phyloP scores from a whole-genome alignment of 2,113 vertebrate genomes.

The Gallinago jamesoni region DNA sequence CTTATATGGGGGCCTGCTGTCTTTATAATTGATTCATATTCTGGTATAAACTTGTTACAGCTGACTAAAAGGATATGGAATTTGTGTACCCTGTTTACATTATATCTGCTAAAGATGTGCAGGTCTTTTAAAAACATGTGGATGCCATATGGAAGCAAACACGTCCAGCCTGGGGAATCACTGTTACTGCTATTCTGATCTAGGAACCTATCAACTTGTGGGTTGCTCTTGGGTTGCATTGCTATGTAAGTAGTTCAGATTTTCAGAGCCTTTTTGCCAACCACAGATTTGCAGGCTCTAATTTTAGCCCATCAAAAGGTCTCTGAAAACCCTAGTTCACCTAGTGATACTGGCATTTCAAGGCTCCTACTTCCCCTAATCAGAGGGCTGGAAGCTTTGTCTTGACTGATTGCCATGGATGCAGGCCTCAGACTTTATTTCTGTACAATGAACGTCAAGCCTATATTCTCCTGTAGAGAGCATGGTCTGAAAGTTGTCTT shows the following conservation, averaged over 20 bases:
- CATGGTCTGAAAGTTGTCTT: neutral
- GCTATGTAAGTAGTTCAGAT: neutral
- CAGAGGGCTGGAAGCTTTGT: neutral
- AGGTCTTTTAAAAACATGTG: neutral
- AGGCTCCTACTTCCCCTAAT: neutral
- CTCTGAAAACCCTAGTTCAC: neutral
- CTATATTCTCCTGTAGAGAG: neutral
- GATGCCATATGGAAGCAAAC: neutral
- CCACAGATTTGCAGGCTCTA: neutral
- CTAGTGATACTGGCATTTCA: neutral
- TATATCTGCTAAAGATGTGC: neutral
- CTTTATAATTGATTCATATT: neutral
- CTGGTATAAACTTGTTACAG: neutral
- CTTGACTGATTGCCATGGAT: neutral
- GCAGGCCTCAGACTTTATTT: neutral
- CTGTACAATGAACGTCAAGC: neutral
- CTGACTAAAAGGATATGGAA: neutral
- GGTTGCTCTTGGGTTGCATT: neutral
- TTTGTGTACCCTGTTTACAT: neutral
- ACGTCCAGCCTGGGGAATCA: neutral
- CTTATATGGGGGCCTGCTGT: neutral
- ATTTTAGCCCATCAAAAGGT: neutral
- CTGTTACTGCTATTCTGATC: neutral
- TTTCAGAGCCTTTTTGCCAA: neutral
- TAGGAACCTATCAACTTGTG: neutral